A percentile compares a stretch with the other conserved stretches of the same genome.
Evolutionary conservation across 2,113 vertebrate species (phyloP).

Genomic region (Euleptes europaea): DNA sequence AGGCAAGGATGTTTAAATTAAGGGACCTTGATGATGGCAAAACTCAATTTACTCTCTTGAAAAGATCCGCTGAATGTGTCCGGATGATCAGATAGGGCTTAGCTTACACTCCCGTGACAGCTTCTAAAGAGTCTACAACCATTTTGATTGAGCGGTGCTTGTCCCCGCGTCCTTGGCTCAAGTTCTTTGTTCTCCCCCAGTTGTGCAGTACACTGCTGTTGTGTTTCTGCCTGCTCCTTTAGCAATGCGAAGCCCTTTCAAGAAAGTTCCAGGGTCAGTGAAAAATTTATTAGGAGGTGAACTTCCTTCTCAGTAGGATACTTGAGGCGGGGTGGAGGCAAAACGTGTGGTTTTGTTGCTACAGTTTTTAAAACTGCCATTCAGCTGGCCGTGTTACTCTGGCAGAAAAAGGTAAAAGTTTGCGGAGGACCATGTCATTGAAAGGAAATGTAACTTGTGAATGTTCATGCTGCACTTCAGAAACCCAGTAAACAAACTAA

Average conservation of each 20-base stretch:
- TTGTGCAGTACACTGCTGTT: background rate
- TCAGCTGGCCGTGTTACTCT: background rate
- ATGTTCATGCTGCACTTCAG: background rate
- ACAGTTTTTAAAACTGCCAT: background rate
- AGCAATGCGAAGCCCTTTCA: background rate
- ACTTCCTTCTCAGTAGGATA: background rate
- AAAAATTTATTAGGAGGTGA: constrained; percentile 48
- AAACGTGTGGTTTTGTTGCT: constrained; percentile 37
- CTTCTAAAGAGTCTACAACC: background rate
- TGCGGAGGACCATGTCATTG: background rate
- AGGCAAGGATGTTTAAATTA: background rate
- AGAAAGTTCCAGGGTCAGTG: constrained; percentile 12
- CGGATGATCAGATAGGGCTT: background rate
- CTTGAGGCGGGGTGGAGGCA: background rate
- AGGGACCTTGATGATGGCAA: background rate
- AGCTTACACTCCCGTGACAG: background rate
- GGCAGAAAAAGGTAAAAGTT: background rate
- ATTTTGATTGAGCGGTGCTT: background rate
- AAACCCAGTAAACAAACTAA: too few species aligned
- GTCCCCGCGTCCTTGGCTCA: background rate
- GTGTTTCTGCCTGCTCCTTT: constrained; percentile 11
- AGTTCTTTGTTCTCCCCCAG: background rate
- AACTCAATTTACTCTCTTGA: constrained; percentile 13
- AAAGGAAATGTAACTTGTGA: background rate
- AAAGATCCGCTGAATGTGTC: background rate